These are phyloP conservation scores for Chrysotoxum bicinctum DNA, from an alignment of 2,888 invertebrate genomes.

Conservation along the genomic window DNA sequence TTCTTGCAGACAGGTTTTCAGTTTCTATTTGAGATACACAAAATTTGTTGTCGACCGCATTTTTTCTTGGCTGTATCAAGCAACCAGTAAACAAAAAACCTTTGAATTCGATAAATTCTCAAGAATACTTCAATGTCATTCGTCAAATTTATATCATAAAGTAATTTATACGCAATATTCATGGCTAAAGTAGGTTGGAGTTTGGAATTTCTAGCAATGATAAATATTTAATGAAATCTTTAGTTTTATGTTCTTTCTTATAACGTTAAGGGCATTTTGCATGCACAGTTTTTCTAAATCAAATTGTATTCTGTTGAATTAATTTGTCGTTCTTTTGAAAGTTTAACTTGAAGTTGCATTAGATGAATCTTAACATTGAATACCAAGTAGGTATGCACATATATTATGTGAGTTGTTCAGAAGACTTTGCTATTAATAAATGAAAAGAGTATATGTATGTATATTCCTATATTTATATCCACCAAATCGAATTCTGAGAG, in stretches of 20 bases:
- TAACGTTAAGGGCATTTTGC: too few relatives aligned
- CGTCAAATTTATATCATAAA: constrained; percentile 22
- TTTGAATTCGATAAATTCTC: constrained; percentile 25
- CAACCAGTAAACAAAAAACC: constrained; percentile 15
- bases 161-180: constrained; percentile 29
- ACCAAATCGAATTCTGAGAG: too few relatives aligned
- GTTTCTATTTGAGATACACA: constrained; percentile 15
- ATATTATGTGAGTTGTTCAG: too few relatives aligned
- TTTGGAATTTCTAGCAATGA: constrained; percentile 5
- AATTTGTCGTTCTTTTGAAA: background rate
- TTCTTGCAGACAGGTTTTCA: background rate
- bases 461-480: too few relatives aligned
- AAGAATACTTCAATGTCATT: constrained; percentile 35
- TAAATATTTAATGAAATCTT: background rate
- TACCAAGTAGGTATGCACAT: too few relatives aligned
- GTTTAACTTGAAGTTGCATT: too few relatives aligned
- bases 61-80: constrained; percentile 2
- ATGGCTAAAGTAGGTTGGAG: constrained; percentile 16
- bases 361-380: too few relatives aligned
- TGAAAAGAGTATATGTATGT: too few relatives aligned
- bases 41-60: constrained; percentile 27
- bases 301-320: background rate
- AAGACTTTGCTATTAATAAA: background rate
- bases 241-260: background rate
- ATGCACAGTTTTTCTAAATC: background rate